A percentile compares a stretch with the other conserved stretches of the same genome.
These are phyloP conservation scores for Bombus cullumanus DNA, from an alignment of 1,140 invertebrate species.

Conservation along the genomic window DNA sequence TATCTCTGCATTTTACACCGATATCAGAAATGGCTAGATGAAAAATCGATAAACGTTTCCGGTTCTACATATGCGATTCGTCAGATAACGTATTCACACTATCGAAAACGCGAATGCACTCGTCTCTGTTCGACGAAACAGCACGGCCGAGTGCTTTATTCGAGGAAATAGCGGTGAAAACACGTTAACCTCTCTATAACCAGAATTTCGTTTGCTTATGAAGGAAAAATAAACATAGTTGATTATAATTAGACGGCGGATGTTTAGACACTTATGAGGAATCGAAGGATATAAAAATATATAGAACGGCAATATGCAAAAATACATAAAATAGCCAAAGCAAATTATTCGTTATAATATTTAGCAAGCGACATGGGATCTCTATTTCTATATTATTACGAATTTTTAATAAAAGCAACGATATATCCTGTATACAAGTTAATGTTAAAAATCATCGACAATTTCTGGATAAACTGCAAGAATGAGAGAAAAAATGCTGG, in stretches of 20 bases:
- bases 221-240: background rate
- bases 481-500: background rate
- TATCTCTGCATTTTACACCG: conserved; percentile 24
- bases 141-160: background rate
- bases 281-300: background rate
- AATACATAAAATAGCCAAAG: too few species aligned
- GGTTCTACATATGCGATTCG: conserved; percentile 3
- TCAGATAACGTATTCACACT: conserved; percentile 25
- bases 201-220: background rate
- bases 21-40: conserved; percentile 20
- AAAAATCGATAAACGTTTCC: conserved; percentile 47
- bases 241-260: background rate
- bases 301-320: too few species aligned
- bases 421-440: too few species aligned
- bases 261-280: background rate
- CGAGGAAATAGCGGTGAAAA: background rate
- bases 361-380: too few species aligned
- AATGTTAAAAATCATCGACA: too few species aligned
- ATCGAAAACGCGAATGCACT: conserved; percentile 26
- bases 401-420: too few species aligned
- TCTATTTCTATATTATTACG: too few species aligned
- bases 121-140: background rate
- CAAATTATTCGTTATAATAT: too few species aligned
- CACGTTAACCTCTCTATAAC: background rate
- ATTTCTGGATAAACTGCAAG: background rate